Evolutionary conservation across 2,888 invertebrate genomes (phyloP).

Genomic region (Drosophila yooni): DNA sequence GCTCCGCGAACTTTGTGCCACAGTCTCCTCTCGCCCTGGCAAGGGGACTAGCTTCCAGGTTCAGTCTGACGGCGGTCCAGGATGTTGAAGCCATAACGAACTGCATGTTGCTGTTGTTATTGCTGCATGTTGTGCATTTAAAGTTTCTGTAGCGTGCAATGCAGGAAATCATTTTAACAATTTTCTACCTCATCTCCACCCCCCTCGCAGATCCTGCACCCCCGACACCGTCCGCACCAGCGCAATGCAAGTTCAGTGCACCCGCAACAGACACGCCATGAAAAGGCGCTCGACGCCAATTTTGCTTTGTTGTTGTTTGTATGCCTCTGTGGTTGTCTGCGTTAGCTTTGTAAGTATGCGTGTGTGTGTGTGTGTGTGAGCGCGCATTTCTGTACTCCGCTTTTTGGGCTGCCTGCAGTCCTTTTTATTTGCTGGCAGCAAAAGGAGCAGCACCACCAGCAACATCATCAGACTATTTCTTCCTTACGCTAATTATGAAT

Average conservation of each 20-base stretch:
- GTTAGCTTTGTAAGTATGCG: background rate
- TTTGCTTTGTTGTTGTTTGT: conserved; percentile 60
- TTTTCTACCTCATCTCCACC: conserved; percentile 56
- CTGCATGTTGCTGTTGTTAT: conserved; percentile 44
- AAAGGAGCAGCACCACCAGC: conserved; percentile 25
- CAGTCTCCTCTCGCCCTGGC: background rate
- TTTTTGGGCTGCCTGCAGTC: conserved; percentile 50
- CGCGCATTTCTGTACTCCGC: background rate
- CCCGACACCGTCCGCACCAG: background rate
- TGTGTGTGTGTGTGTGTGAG: conserved; percentile 12
- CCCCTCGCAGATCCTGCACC: background rate
- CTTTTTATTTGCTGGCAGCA: conserved; percentile 39
- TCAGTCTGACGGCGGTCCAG: conserved; percentile 36
- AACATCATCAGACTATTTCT: conserved; percentile 41
- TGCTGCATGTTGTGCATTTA: conserved; percentile 75
- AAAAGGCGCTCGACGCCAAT: conserved; percentile 62
- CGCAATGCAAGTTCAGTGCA: conserved; percentile 71
- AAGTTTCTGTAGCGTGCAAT: conserved; percentile 75
- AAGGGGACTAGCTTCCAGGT: conserved; percentile 2
- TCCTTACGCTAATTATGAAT: conserved; percentile 72
- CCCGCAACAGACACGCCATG: conserved; percentile 67
- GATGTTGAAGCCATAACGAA: conserved; percentile 64
- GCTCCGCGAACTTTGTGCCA: conserved; percentile 33
- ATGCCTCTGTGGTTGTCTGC: conserved; percentile 3
- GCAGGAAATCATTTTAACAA: conserved; percentile 80